Evolutionary conservation across 2,113 vertebrate genomes (phyloP).

Genomic region (Athene cunicularia): DNA sequence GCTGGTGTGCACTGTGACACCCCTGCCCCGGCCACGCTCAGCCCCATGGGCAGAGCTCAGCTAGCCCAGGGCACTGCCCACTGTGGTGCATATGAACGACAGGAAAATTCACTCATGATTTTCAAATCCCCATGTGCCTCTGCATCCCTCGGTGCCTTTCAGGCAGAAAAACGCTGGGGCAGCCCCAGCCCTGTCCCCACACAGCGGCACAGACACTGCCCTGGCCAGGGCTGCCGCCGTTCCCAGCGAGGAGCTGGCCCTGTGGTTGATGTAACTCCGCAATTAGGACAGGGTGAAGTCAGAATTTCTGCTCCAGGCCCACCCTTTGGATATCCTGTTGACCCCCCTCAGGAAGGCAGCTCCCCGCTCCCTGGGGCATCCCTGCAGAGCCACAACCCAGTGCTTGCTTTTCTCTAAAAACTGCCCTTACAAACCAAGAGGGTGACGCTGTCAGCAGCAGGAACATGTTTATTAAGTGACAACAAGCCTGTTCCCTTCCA

Average conservation of each 20-base stretch:
- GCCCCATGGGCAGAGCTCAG: not conserved
- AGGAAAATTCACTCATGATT: not conserved
- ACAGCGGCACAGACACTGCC: not conserved
- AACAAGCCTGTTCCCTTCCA: not conserved
- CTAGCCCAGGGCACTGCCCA: not conserved
- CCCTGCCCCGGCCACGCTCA: not conserved
- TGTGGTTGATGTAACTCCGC: not conserved
- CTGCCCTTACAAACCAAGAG: not conserved
- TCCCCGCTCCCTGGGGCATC: not conserved
- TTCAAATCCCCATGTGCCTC: not conserved
- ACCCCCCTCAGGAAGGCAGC: not conserved
- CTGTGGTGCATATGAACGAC: accelerated
- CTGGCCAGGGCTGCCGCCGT: not conserved
- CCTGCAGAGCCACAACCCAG: not conserved
- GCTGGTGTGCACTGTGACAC: not conserved
- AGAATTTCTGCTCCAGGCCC: not conserved
- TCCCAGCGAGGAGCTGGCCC: not conserved
- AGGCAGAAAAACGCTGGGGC: not conserved
- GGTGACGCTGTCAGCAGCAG: not conserved
- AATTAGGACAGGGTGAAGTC: not conserved
- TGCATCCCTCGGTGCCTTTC: not conserved
- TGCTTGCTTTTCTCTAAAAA: not conserved
- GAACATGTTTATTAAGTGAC: not conserved
- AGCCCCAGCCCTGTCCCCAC: not conserved
- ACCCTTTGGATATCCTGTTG: not conserved